A percentile compares a stretch with the other conserved stretches of the same genome.
phyloP scores from a whole-genome alignment of 2,113 vertebrate species.

The Melanocharis versteri region DNA sequence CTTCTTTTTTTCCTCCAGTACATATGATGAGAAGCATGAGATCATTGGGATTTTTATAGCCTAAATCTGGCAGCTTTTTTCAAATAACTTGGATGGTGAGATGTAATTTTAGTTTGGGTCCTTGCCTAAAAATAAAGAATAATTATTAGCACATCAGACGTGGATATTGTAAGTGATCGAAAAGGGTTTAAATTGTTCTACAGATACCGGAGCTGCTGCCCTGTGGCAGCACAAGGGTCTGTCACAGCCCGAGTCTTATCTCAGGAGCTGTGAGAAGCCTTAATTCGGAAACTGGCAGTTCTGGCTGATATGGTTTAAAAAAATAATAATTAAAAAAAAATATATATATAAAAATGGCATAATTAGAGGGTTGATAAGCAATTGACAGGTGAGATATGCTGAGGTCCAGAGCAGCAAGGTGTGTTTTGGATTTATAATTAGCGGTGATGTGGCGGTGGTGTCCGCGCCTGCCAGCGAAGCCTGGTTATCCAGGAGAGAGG shows the following conservation, averaged over 20 bases:
- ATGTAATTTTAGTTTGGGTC: conserved; percentile 68
- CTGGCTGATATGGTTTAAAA: accelerated
- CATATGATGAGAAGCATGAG: conserved; percentile 71
- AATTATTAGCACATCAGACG: conserved; percentile 61
- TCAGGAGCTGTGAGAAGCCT: not conserved
- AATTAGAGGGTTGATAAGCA: not conserved
- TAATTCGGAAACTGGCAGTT: not conserved
- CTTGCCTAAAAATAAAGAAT: conserved; percentile 69
- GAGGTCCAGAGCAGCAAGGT: not conserved
- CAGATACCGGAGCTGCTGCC: not conserved
- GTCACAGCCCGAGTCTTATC: not conserved
- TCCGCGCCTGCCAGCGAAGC: accelerated
- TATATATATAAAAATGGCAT: too few species aligned
- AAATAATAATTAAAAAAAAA: too few species aligned
- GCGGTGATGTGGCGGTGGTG: accelerated
- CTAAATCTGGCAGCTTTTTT: conserved; percentile 67
- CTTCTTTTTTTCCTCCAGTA: conserved; percentile 30
- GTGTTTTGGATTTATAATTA: not conserved
- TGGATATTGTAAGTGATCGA: conserved; percentile 22
- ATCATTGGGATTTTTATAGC: conserved; percentile 70
- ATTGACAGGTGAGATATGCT: not conserved
- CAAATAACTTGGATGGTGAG: conserved; percentile 59
- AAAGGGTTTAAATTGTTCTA: conserved; percentile 28
- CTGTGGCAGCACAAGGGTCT: not conserved
- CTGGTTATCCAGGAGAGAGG: not conserved